Base-by-base conservation (phyloP, 30 jellyfish, hydroid and myxozoan species). In the Aurelia coerulea region DNA sequence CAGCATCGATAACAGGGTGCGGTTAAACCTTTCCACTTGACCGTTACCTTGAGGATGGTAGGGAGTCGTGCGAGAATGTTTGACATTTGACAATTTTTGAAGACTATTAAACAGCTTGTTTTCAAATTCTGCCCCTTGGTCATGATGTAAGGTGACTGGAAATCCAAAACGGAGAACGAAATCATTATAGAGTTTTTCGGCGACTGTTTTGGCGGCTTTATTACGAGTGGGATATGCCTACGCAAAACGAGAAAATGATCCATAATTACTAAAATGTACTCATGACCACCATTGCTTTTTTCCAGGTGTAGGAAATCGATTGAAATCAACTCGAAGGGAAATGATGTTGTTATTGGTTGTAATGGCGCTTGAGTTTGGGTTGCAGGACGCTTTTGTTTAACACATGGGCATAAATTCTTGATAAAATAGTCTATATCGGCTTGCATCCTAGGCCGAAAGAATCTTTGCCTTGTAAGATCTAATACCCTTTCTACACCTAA, bases 21-120 rank as follows among this genome's bases (percentile, higher is more conserved):
- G 42, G 52, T 85, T 85, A 65, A 74, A 73, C 15, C 90, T 23
- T 65, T 74, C 90, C 73, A 65, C 72, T 62, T 73, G 79, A 37
- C 94, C 94, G 59, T 85, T 74, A 10, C 89, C 82, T 51, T 54
- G 39, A 16, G 89, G 94, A 39, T 85, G 90, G 65, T 85, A 85
- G 13, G 90, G 90, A 68, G 60, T 85, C 5, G 94, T 85, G 16
- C 74, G 77, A n/a, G 88, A 62, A 35, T 62, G 71, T 35, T 4
- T 72, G 54, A 84, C 69, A 16, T 89, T 89, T 9, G 62, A 37
- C 35, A 84, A 23, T 39, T 19, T 11, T 54, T 76, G 63, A 15
- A 85, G 66, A 4, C 53, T 16, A 23, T 54, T 23, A 58, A 74
- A 85, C 58, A 85, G 49, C 13, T 62, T 33, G 34, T 85, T 85